Evolutionary conservation across 2,797 vertebrate genomes (phyloP).

Genomic region (Eptatretus atami): DNA sequence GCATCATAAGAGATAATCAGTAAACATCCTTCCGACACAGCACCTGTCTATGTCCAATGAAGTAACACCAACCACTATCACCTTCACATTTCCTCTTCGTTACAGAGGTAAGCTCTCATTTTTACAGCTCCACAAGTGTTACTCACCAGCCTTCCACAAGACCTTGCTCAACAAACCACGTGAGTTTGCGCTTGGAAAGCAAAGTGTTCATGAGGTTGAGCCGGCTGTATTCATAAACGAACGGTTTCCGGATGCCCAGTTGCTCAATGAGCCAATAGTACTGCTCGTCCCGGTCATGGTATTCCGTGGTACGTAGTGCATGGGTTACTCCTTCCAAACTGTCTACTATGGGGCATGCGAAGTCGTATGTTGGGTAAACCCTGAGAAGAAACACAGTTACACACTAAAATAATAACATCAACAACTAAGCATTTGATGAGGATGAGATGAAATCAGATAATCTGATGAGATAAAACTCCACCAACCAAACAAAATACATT

Average conservation of each 20-base stretch:
- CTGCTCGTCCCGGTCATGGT: constrained; percentile 83
- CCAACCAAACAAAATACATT: too few relatives aligned
- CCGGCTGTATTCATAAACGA: constrained; percentile 80
- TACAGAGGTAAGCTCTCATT: too few relatives aligned
- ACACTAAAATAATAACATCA: too few relatives aligned
- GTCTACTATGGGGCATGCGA: constrained; percentile 92
- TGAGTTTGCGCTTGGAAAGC: constrained; percentile 83
- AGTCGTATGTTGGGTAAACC: constrained; percentile 80
- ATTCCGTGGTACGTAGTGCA: constrained; percentile 75
- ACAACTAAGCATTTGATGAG: too few relatives aligned
- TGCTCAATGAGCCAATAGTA: constrained; percentile 82
- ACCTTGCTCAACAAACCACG: constrained; percentile 87
- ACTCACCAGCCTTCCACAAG: constrained; percentile 80
- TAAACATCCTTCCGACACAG: too few relatives aligned
- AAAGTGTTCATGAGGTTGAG: constrained; percentile 95
- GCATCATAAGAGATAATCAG: too few relatives aligned
- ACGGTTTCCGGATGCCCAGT: constrained; percentile 45
- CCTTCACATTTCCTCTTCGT: too few relatives aligned
- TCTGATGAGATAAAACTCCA: too few relatives aligned
- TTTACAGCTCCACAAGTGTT: neutral
- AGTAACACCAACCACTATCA: too few relatives aligned
- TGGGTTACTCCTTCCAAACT: constrained; percentile 83
- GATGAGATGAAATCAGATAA: too few relatives aligned
- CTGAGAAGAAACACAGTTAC: constrained; percentile 13
- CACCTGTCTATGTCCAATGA: too few relatives aligned